These are phyloP conservation scores for Pica pica DNA, from an alignment of 2,113 vertebrate genomes.

Conservation along the genomic window DNA sequence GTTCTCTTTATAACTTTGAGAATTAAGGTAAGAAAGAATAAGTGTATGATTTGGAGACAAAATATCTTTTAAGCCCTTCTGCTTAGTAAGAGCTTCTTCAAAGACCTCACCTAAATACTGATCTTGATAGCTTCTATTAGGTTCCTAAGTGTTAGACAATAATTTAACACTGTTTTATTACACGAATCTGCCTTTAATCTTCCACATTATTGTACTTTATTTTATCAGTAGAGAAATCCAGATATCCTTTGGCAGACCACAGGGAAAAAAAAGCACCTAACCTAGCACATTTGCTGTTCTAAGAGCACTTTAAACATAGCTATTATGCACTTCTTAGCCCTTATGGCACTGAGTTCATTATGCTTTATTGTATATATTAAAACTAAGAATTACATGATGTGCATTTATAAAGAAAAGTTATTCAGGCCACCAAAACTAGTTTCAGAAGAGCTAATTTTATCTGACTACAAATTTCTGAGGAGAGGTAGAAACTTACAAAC, in stretches of 20 bases:
- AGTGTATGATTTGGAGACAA: neutral
- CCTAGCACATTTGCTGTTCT: neutral
- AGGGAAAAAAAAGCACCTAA: neutral
- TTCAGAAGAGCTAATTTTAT: neutral
- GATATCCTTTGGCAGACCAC: neutral
- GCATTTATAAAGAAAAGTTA: neutral
- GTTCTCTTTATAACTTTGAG: neutral
- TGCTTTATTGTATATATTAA: neutral
- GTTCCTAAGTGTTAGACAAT: neutral
- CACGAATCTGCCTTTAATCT: neutral
- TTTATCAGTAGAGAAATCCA: neutral
- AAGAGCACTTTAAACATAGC: neutral
- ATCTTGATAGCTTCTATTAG: neutral
- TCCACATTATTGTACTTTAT: neutral
- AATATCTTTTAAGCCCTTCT: neutral
- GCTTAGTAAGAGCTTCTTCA: neutral
- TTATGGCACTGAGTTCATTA: neutral
- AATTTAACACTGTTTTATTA: neutral
- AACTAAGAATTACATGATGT: neutral
- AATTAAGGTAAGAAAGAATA: neutral
- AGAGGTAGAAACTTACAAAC: neutral
- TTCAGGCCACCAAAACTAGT: neutral
- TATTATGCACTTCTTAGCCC: neutral
- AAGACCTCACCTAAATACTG: neutral
- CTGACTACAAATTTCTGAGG: neutral